These are phyloP conservation scores for Hypselothyrea guttata DNA, from an alignment of 2,888 invertebrate genomes.

Conservation along the genomic window DNA sequence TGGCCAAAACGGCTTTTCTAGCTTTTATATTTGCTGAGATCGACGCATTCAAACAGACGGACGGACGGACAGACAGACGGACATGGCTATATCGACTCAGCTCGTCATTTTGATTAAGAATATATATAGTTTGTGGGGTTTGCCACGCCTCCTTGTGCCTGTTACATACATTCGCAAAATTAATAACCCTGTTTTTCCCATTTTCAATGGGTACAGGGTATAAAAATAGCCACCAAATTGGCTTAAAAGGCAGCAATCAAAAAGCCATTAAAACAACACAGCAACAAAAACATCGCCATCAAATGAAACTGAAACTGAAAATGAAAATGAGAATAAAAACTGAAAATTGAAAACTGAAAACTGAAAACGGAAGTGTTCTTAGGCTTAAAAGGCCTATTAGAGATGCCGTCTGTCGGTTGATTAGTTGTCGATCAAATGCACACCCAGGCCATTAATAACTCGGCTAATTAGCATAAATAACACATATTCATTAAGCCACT, in stretches of 20 bases:
- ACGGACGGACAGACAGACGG: too few species aligned
- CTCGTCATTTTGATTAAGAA: too few species aligned
- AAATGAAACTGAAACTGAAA: slow-evolving; percentile 30
- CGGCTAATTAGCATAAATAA: slow-evolving; percentile 11
- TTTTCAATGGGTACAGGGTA: too few species aligned
- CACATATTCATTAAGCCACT: slow-evolving; percentile 1
- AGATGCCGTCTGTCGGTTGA: neutral
- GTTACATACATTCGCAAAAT: too few species aligned
- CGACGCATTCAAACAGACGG: too few species aligned
- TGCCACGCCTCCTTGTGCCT: too few species aligned
- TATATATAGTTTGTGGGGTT: too few species aligned
- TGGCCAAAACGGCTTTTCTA: too few species aligned
- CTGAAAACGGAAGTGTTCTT: slow-evolving; percentile 40
- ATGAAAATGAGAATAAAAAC: neutral
- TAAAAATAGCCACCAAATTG: slow-evolving; percentile 10
- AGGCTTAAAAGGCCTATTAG: slow-evolving; percentile 13
- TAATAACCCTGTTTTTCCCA: too few species aligned
- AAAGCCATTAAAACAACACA: slow-evolving; percentile 22
- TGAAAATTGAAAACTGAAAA: neutral
- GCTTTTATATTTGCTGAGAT: too few species aligned
- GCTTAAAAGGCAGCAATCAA: slow-evolving; percentile 39
- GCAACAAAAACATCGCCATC: slow-evolving; percentile 2
- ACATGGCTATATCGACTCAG: too few species aligned
- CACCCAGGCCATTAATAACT: slow-evolving; percentile 20
- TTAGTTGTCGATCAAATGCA: slow-evolving; percentile 23